Base-by-base conservation (phyloP, 2,888 invertebrate genomes). In the Cataglyphis rosenhaueri region DNA sequence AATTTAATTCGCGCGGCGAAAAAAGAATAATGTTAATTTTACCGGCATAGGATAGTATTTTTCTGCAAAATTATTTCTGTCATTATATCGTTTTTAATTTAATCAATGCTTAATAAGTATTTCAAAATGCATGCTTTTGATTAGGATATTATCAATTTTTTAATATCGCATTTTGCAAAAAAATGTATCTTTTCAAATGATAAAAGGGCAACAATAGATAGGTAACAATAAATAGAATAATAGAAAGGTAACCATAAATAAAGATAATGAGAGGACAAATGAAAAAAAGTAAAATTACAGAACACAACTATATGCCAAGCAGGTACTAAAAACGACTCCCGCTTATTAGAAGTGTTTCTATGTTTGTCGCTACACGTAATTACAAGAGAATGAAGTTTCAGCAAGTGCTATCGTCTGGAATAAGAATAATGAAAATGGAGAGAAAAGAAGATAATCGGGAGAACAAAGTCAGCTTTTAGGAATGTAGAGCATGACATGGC, bases 381-480 rank as follows among this genome's bases (percentile, higher is more conserved):
- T 66, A 66, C 29, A n/a, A 71, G 44, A 70, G 57, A 70, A 68
- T 44, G 57, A 78, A 78, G 32, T 41, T 57, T 78, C 57, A 68
- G 59, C 70, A 78, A 59, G 78, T 78, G 68, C 66, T 66, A 66
- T 57, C 70, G 57, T 70, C 59, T 70, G 59, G 78, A 70, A 71
- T 78, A 70, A 70, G 78, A 78, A 59, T 78, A 78, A 78, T 78
- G 78, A 78, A 78, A 78, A 78, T 78, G 52, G 59, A 70, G 70
- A 35, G 59, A 61, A 78, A 78, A 70, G 70, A 61, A 25, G 59
- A 59, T 44, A 44, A 59, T 41, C 32, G 44, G 10, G 44, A 32
- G 18, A 59, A 59, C 35, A 44, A 78, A 78, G 71, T 78, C 71
- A 35, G 44, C 44, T 70, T 61, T 70, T 38, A 18, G 35, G 25